Evolutionary conservation across 1,140 invertebrate species (phyloP), one percentile per base, ranked within the genome.

Genomic region (Ooceraea biroi): DNA sequence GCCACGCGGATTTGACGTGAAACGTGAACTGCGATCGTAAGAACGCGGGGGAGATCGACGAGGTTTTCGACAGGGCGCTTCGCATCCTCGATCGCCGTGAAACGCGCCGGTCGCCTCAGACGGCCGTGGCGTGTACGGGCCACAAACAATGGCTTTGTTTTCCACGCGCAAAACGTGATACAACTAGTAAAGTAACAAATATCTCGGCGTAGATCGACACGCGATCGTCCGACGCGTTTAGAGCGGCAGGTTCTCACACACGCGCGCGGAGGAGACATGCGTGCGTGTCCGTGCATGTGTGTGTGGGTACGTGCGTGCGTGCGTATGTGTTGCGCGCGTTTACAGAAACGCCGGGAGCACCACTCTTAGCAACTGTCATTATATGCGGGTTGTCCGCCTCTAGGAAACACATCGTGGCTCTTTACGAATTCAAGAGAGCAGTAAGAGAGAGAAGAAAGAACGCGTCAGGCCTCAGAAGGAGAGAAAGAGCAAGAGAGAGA

Each of bases 121-220:
- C 86, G 80, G 82, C 68, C 84, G 85, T 88, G 83, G 80, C 85
- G 88, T 91, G 90, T 90, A 90, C 76, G 76, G 77, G 85, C 82
- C 83, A 90, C 89, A 92, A 93, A 94, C 92, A 93, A 93, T 92
- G 91, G 91, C 91, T 93, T 92, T 93, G 91, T 93, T 92, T 36
- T 93, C 90, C 90, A 85, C 88, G 87, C 89, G 91, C 90, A 91
- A 90, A 92, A 91, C 90, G 89, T 90, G 91, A 93, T 93, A 93
- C 91, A 91, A 90, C 92, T 92, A 36, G 89, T 89, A 92, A 93
- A 92, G 91, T 88, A 94, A 94, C 92, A 94, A 94, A 94, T 94
- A 94, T 94, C 93, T 94, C 83, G 82, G 77, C 84, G 87, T 74
- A 69, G 91, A 94, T 94, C 93, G 91, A 93, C 94, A 94, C 93